A percentile compares a stretch with the other conserved stretches of the same genome.
phyloP scores from a whole-genome alignment of 2,113 vertebrate genomes.

The Glaucomys volans region DNA sequence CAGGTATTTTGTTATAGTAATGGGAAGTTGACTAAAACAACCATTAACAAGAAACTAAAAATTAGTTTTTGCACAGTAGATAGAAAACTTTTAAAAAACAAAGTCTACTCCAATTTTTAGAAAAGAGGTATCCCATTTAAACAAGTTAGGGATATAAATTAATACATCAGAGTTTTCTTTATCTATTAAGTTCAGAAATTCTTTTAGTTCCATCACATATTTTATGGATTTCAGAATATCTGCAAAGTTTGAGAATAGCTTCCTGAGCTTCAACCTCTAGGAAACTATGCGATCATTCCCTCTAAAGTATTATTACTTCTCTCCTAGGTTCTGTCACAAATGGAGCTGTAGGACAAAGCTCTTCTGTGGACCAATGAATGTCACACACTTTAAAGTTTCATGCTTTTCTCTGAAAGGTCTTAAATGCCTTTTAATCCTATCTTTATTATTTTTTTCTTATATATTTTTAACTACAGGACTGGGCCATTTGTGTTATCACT shows the following conservation, averaged over 20 bases:
- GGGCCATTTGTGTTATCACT: background rate
- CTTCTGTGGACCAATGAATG: background rate
- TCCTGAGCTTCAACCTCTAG: background rate
- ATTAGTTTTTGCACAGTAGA: background rate
- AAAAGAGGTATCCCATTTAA: background rate
- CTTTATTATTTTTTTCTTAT: background rate
- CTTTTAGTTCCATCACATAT: no score
- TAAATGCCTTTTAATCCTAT: background rate
- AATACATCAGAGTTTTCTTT: background rate
- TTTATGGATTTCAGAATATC: no score
- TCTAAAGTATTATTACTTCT: background rate
- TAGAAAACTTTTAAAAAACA: background rate
- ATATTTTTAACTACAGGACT: background rate
- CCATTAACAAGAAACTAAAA: background rate
- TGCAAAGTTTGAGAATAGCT: no score
- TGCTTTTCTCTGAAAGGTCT: background rate
- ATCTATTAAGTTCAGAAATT: background rate
- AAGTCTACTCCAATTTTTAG: background rate
- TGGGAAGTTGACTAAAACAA: background rate
- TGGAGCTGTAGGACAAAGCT: background rate
- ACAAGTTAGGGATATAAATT: background rate
- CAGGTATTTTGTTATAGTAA: background rate
- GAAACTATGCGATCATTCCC: background rate
- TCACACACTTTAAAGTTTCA: background rate
- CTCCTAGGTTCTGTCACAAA: background rate